These are phyloP conservation scores for Cydia splendana DNA, from an alignment of 1,140 invertebrate species.

Conservation along the genomic window DNA sequence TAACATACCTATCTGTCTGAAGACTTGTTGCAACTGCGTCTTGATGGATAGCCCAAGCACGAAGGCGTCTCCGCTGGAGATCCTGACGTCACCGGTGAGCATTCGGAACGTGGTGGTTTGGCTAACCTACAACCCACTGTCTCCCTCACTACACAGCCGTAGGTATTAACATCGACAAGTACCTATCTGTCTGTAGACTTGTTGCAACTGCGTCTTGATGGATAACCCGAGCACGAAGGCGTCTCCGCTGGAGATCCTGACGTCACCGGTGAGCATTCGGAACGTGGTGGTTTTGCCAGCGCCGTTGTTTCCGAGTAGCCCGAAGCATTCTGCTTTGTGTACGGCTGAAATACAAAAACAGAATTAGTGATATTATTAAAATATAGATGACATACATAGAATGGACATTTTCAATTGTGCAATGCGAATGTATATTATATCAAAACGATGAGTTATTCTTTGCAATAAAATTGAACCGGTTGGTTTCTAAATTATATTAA, in stretches of 20 bases:
- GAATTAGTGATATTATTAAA: background rate
- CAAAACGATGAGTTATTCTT: too few relatives aligned
- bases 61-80: conserved; percentile 76
- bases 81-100: conserved; percentile 89
- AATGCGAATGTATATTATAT: too few relatives aligned
- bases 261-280: conserved; percentile 94
- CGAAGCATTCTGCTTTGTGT: conserved; percentile 87
- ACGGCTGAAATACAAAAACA: conserved; percentile 51
- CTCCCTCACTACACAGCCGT: too few relatives aligned
- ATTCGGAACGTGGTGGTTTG: conserved; percentile 95
- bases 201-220: conserved; percentile 77
- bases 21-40: conserved; percentile 78
- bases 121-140: too few relatives aligned
- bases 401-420: too few relatives aligned
- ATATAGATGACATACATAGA: too few relatives aligned
- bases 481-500: too few relatives aligned
- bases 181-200: conserved; percentile 82
- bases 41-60: conserved; percentile 80
- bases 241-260: conserved; percentile 76
- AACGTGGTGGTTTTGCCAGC: conserved; percentile 93
- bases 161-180: conserved; percentile 7
- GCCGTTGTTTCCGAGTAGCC: conserved; percentile 93
- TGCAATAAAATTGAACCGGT: too few relatives aligned
- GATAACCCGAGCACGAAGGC: conserved; percentile 79
- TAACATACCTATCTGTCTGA: conserved; percentile 78